These are phyloP conservation scores for Agrilus planipennis DNA, from an alignment of 1,140 invertebrate genomes.

Conservation along the genomic window DNA sequence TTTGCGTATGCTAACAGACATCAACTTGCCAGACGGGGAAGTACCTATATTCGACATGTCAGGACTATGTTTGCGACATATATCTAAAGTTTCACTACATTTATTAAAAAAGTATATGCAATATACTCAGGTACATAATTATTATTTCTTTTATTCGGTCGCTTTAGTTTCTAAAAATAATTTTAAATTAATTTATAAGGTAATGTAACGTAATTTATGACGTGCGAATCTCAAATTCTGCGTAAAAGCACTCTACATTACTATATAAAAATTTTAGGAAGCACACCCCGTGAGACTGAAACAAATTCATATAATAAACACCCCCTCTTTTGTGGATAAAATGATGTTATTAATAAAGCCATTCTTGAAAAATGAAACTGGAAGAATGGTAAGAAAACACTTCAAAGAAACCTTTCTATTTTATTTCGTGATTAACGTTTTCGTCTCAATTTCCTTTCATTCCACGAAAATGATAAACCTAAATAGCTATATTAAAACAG, in stretches of 20 bases:
- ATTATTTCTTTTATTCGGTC: background rate
- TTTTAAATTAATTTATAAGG: background rate
- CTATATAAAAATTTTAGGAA: conserved; percentile 42
- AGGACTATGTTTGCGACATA: conserved; percentile 47
- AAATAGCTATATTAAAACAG: no score
- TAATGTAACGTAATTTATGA: background rate
- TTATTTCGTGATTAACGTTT: no score
- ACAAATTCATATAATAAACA: conserved; percentile 59
- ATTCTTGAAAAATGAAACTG: conserved; percentile 51
- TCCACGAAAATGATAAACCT: no score
- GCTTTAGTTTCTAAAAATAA: background rate
- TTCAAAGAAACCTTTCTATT: no score
- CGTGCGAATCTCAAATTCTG: background rate
- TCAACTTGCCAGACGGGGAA: conserved; percentile 44
- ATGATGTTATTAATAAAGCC: conserved; percentile 49
- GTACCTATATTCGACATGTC: conserved; percentile 57
- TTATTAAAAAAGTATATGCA: conserved; percentile 54
- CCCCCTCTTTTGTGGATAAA: conserved; percentile 48
- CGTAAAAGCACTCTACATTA: background rate
- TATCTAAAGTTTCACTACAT: conserved; percentile 48
- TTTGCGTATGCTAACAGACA: conserved; percentile 43
- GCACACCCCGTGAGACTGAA: conserved; percentile 61
- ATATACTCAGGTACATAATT: conserved; percentile 41
- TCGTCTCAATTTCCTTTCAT: no score
- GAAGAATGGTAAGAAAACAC: conserved; percentile 45